Percentiles rank a stretch among this genome's conserved stretches.
phyloP scores from a whole-genome alignment of 2,113 vertebrate genomes.

The Mastomys coucha region DNA sequence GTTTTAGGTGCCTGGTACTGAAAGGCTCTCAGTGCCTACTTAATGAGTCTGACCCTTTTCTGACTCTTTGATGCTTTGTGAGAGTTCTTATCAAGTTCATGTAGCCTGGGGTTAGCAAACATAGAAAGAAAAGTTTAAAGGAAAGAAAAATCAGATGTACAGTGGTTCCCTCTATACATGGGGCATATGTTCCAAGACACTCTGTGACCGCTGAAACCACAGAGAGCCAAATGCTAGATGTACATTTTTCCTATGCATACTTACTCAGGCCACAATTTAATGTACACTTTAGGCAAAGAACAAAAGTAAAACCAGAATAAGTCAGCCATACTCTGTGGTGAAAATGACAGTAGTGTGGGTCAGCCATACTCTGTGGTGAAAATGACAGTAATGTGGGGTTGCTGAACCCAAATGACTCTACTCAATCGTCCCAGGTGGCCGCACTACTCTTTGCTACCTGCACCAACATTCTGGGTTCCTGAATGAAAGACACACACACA shows the following conservation, averaged over 20 bases:
- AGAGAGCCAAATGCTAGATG: too few relatives aligned
- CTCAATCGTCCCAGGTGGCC: too few relatives aligned
- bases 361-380: not conserved
- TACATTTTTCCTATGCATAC: not conserved
- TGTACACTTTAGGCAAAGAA: not conserved
- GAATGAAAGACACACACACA: too few relatives aligned
- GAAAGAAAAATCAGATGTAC: not conserved
- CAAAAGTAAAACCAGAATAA: not conserved
- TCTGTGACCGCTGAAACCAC: not conserved
- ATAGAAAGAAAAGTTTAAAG: not conserved
- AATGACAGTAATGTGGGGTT: too few relatives aligned
- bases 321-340: not conserved
- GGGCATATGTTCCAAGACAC: too few relatives aligned
- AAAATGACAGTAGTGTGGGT: not conserved
- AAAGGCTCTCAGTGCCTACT: fast-evolving
- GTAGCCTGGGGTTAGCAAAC: not conserved
- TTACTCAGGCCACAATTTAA: not conserved
- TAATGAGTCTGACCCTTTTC: not conserved
- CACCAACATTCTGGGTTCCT: too few relatives aligned
- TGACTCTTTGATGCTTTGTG: not conserved
- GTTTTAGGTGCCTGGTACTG: fast-evolving
- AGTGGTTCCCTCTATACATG: too few relatives aligned
- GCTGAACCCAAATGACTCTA: too few relatives aligned
- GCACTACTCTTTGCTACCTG: too few relatives aligned
- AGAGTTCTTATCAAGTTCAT: not conserved